phyloP scores from a whole-genome alignment of 1,140 invertebrate genomes.

The Lepidurus apus region DNA sequence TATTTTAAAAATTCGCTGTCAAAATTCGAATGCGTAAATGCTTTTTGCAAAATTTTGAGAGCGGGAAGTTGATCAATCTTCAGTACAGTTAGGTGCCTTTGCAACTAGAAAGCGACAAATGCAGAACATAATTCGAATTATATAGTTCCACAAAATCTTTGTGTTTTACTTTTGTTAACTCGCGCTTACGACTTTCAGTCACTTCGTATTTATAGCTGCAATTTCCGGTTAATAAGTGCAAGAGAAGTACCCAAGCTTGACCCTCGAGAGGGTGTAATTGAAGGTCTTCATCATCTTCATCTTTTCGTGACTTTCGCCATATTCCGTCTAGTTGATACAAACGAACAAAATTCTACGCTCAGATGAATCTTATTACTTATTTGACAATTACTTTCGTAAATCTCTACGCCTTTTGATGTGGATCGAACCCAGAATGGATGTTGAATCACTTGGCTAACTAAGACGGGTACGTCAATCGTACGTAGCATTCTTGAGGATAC shows the following conservation, averaged over 20 bases:
- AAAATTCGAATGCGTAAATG: background rate
- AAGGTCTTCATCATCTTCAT: background rate
- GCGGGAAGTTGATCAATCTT: background rate
- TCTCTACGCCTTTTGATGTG: background rate
- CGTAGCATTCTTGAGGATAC: constrained; percentile 37
- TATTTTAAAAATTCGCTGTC: background rate
- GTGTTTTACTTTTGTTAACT: background rate
- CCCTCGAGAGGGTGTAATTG: constrained; percentile 3
- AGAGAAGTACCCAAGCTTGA: background rate
- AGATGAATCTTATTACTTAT: background rate
- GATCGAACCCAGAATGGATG: constrained; percentile 60
- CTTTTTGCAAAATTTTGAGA: background rate
- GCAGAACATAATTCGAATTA: too few species aligned
- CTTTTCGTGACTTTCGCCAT: background rate
- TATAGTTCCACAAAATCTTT: background rate
- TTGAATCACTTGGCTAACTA: constrained; percentile 61
- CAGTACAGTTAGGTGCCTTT: background rate
- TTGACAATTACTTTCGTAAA: background rate
- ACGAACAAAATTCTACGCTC: background rate
- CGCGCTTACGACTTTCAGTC: background rate
- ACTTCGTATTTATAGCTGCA: background rate
- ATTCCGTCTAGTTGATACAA: background rate
- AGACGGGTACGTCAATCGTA: constrained; percentile 53
- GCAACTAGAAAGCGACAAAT: background rate
- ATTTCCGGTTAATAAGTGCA: background rate